phyloP scores from a whole-genome alignment of 2,113 vertebrate genomes.

The Scytalopus superciliaris region DNA sequence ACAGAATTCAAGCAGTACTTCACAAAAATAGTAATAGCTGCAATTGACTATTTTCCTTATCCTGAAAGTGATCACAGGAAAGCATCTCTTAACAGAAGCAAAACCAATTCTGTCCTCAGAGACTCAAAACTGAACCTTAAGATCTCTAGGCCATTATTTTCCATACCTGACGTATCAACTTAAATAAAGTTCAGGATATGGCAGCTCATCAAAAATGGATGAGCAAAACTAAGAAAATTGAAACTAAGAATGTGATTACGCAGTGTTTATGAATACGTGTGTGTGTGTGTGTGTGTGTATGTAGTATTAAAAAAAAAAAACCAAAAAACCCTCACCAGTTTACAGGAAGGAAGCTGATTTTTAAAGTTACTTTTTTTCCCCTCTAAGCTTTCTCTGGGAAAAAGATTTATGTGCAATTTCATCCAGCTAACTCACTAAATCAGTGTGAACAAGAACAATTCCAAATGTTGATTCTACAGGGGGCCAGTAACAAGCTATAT shows the following conservation, averaged over 20 bases:
- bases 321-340: background rate
- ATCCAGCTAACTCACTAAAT: background rate
- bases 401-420: background rate
- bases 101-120: background rate
- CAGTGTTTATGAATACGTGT: background rate
- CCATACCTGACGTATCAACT: background rate
- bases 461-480: background rate
- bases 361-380: background rate
- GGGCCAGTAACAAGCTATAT: background rate
- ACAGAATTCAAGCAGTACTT: constrained; percentile 58
- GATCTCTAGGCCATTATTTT: background rate
- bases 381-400: background rate
- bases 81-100: background rate
- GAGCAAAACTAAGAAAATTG: background rate
- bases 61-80: background rate
- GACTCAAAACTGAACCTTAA: background rate
- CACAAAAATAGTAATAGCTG: constrained; percentile 10
- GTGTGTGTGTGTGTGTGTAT: accelerated
- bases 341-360: background rate
- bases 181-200: background rate
- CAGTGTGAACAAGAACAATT: background rate
- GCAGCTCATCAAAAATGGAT: background rate
- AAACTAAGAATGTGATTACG: background rate
- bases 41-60: background rate
- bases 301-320: background rate